A percentile compares a stretch with the other conserved stretches of the same genome.
These are phyloP conservation scores for Stichopus chloronotus DNA, from an alignment of 35 echinoderm and acorn worm genomes.

Conservation along the genomic window DNA sequence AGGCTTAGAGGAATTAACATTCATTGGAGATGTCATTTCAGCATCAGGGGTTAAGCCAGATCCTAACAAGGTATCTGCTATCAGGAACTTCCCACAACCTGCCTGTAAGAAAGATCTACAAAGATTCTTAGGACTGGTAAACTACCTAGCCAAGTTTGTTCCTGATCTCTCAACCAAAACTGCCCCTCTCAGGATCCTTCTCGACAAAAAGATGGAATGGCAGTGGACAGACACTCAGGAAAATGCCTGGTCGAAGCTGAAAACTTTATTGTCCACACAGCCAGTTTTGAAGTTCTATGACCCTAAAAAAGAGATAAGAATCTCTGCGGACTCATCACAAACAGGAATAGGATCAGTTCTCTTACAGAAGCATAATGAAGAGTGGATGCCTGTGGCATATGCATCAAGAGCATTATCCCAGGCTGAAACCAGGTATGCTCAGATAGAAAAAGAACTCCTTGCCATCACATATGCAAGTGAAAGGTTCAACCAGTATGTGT, in stretches of 20 bases:
- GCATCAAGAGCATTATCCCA: slow-evolving; percentile 12
- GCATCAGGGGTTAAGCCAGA: slow-evolving; percentile 48
- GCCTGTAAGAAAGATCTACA: slow-evolving; percentile 29
- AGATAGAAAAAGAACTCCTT: slow-evolving; percentile 21
- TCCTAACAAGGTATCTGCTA: slow-evolving; percentile 38
- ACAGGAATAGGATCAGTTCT: slow-evolving; percentile 42
- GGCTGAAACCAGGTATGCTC: slow-evolving; percentile 46
- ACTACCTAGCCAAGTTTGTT: slow-evolving; percentile 52
- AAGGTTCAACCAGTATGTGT: slow-evolving; percentile 49
- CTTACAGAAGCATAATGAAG: slow-evolving; percentile 45
- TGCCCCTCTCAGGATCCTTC: neutral
- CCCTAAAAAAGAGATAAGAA: too few species aligned
- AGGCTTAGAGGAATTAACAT: slow-evolving; percentile 42
- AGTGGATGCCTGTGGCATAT: slow-evolving; percentile 19
- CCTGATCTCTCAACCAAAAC: slow-evolving; percentile 23
- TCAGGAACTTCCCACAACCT: slow-evolving; percentile 30
- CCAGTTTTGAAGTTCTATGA: too few species aligned
- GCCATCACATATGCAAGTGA: slow-evolving; percentile 53
- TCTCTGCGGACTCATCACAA: too few species aligned
- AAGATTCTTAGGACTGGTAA: slow-evolving; percentile 31
- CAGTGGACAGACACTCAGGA: neutral
- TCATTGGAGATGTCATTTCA: slow-evolving; percentile 55
- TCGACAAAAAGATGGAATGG: slow-evolving; percentile 12
- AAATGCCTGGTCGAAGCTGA: slow-evolving; percentile 1
- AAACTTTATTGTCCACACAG: neutral